These are phyloP conservation scores for Rhadinocentrus ornatus DNA, from an alignment of 2,797 vertebrate species.

Conservation along the genomic window DNA sequence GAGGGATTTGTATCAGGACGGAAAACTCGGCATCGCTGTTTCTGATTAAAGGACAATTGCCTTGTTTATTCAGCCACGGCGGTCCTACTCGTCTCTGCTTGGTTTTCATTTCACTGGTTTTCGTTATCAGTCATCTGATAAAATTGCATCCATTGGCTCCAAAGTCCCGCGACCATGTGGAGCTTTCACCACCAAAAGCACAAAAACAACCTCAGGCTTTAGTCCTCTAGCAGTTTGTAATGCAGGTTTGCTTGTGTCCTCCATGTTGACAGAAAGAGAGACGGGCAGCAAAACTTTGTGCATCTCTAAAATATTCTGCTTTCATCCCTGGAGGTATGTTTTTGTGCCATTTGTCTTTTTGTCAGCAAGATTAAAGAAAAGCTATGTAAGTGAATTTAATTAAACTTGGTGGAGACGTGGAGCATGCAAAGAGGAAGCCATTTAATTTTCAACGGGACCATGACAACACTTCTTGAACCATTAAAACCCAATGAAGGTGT, in stretches of 20 bases:
- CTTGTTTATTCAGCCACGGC: background rate
- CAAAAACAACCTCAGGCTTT: background rate
- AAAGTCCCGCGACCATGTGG: background rate
- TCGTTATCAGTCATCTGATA: background rate
- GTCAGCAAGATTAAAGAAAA: background rate
- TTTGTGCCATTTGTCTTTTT: background rate
- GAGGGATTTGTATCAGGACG: conserved; percentile 4
- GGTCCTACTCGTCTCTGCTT: background rate
- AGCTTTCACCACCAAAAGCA: background rate
- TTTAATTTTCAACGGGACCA: too few relatives aligned
- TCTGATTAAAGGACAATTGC: too few relatives aligned
- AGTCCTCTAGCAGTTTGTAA: background rate
- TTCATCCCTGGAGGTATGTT: background rate
- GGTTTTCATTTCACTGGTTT: background rate
- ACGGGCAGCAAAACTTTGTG: background rate
- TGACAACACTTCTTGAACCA: too few relatives aligned
- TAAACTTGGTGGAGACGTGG: too few relatives aligned
- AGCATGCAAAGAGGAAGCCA: too few relatives aligned
- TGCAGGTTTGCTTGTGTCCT: background rate
- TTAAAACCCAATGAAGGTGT: too few relatives aligned
- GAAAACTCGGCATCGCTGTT: background rate
- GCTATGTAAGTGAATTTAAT: too few relatives aligned
- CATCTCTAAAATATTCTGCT: background rate
- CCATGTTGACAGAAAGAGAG: background rate
- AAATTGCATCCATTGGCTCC: background rate